Evolutionary conservation across 2,888 invertebrate species (phyloP), one percentile per base, ranked within the genome.

Genomic region (Scaeva pyrastri): DNA sequence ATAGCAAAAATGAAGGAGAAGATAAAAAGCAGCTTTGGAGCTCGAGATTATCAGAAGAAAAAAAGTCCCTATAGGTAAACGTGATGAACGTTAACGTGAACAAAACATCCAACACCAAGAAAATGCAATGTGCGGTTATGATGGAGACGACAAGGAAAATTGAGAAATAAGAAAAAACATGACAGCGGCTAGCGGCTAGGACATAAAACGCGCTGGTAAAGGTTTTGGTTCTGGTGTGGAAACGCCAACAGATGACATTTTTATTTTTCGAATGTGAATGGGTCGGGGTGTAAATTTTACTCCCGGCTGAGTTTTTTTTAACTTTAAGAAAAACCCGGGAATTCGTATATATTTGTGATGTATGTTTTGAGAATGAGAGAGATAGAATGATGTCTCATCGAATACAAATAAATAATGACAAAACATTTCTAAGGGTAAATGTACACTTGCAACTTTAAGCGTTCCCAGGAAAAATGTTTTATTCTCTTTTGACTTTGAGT

Each of bases 181-280:
- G 58, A 41, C 50, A 52, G 36, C 58, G n/a, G n/a, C n/a, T n/a
- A n/a, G n/a, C n/a, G n/a, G n/a, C n/a, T n/a, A 66, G 58, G 56
- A 23, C 76, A 77, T 75, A 82, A 45, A 72, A 58, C 66, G 41
- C 26, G 45, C 72, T 64, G 55, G 56, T 79, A 39, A 39, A 36
- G 11, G 21, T 68, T 68, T 41, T 58, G 50, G 21, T 68, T 68
- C 41, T 58, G 50, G 58, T 66, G 73, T 82, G 72, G 82, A 82
- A 77, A 82, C 72, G 71, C 76, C 76, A 77, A 70, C 82, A 82
- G 76, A 82, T 76, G 82, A 77, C 82, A 66, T 82, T 82, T 76
- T 82, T 76, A 82, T 82, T 76, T 82, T 31, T 31, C 6, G 19
- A 50, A 23, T 3, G 4, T 12, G 14, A 14, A 10, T 23, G 0